phyloP scores from a whole-genome alignment of 2,113 vertebrate genomes.

The Gnathonemus longibarbis region DNA sequence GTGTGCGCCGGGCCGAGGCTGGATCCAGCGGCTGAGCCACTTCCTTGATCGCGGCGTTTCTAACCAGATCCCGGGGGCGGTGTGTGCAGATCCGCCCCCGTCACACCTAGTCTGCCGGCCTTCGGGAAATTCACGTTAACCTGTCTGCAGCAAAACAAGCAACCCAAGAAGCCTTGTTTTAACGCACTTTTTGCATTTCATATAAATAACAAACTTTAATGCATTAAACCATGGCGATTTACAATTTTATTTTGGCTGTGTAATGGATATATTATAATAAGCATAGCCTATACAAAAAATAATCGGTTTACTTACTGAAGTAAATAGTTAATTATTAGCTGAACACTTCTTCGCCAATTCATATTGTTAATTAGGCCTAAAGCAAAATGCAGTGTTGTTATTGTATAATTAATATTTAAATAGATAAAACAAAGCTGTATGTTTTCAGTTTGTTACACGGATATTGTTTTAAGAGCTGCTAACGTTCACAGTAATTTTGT shows the following conservation, averaged over 20 bases:
- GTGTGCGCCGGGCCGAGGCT: not conserved
- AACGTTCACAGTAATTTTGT: not conserved
- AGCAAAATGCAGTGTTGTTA: not conserved
- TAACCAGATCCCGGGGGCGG: not conserved
- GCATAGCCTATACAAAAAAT: not conserved
- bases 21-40: not conserved
- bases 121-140: not conserved
- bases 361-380: not conserved
- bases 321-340: not conserved
- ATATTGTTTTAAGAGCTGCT: not conserved
- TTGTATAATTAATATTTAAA: not conserved
- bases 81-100: slow-evolving; percentile 1
- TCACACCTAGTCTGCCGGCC: not conserved
- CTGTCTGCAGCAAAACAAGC: not conserved
- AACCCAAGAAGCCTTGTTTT: not conserved
- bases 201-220: not conserved
- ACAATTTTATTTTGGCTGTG: not conserved
- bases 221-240: not conserved
- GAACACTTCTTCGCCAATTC: not conserved
- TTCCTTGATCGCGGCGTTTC: slow-evolving; percentile 7
- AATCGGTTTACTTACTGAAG: not conserved
- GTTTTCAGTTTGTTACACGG: not conserved
- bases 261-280: not conserved
- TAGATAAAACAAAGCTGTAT: not conserved
- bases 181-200: not conserved